Base-by-base conservation (phyloP, 2,113 vertebrate species). In the Shinisaurus crocodilurus region DNA sequence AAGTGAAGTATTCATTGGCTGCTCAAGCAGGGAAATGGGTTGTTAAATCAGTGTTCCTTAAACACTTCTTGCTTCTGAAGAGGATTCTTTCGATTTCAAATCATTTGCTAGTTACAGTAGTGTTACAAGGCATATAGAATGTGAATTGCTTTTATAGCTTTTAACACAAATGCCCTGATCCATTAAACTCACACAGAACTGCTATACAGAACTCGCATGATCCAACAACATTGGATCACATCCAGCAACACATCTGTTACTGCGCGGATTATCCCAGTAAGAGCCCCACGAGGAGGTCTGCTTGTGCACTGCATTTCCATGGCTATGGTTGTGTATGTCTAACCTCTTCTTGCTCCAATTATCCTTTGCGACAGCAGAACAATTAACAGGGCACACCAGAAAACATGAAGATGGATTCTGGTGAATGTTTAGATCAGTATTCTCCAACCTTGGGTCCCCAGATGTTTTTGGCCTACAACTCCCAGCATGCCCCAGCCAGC, bases 41-140 rank as follows among this genome's bases (percentile, higher is more conserved):
- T 60, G 94, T 89, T 91, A 95, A 96, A 90, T 91, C 94, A 95
- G 93, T 93, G 93, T 48, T 94, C 94, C 89, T 95, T 83, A 91
- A 93, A 90, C 82, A 77, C 89, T 82, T 87, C 23, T 37, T 95
- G 83, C 23, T 84, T 91, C n/a, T 91, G 89, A 91, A 74, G 20
- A 54, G 32, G 88, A 93, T 91, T 91, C 86, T 0, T 3, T 20
- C 32, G 89, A 72, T 65, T 90, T 82, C 34, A 82, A 85, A 67
- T 88, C 5, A 0, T 92, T 92, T 90, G 48, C 54, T 92, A 89
- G 83, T 94, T 95, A 89, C 93, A n/a, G n/a, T n/a, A n/a, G n/a
- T 95, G 94, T 93, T 0, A 0, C 82, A 91, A 92, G 54, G 82
- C 86, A 92, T 90, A 91, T 85, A 80, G 67, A 1, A 48, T 45